phyloP scores from a whole-genome alignment of 2,797 vertebrate genomes.

The Oreonectes daqikongensis region DNA sequence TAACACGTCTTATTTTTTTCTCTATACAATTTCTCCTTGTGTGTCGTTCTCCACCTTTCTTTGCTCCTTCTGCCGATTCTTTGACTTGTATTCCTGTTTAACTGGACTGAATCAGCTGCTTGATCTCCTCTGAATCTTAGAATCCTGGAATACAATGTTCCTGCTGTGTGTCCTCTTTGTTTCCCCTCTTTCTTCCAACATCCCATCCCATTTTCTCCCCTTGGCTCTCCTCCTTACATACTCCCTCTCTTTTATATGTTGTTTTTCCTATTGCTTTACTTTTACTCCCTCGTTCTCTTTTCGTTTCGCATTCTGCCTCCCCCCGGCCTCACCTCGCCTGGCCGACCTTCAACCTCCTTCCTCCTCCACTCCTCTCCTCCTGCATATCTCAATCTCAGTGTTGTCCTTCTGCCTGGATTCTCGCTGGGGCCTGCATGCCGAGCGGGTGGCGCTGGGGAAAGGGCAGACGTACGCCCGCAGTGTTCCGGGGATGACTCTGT shows the following conservation, averaged over 20 bases:
- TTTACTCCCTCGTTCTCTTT: constrained; percentile 1
- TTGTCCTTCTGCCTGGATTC: constrained; percentile 94
- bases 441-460: constrained; percentile 90
- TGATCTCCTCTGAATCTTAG: constrained; percentile 51
- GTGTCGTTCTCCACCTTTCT: constrained; percentile 35
- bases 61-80: constrained; percentile 24
- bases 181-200: constrained; percentile 32
- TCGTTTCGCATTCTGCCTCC: neutral
- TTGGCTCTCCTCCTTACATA: neutral
- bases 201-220: constrained; percentile 18
- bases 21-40: constrained; percentile 24
- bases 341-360: constrained; percentile 27
- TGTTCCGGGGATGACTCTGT: constrained; percentile 88
- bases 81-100: constrained; percentile 47
- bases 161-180: constrained; percentile 44
- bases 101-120: constrained; percentile 55
- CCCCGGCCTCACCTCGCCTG: constrained; percentile 10
- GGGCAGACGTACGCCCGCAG: constrained; percentile 94
- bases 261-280: neutral
- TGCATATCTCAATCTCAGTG: constrained; percentile 73
- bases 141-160: constrained; percentile 56
- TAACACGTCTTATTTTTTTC: constrained; percentile 5
- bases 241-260: neutral
- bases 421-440: constrained; percentile 90
- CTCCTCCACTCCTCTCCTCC: constrained; percentile 27